Base-by-base conservation (phyloP, 2,113 vertebrate species). In the Conger conger region DNA sequence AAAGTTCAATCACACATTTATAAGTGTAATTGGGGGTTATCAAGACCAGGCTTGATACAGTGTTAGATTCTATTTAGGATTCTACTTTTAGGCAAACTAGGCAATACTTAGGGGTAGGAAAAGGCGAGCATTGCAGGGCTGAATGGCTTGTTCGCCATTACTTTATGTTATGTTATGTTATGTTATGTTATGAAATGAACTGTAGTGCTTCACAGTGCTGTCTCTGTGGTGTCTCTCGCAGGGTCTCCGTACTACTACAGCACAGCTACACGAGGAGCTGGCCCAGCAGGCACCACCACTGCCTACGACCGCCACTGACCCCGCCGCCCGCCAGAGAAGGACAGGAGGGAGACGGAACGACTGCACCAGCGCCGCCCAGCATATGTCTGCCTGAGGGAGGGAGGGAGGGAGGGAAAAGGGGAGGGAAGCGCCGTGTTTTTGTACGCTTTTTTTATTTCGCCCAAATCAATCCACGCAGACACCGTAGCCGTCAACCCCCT, bases 161-260 rank as follows among this genome's bases (percentile, higher is more conserved):
- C n/a, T n/a, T n/a, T n/a, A n/a, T n/a, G n/a, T n/a, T n/a, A n/a
- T n/a, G n/a, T n/a, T n/a, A n/a, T n/a, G n/a, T n/a, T n/a, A n/a
- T n/a, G n/a, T n/a, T n/a, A n/a, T n/a, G n/a, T n/a, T n/a, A n/a
- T n/a, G n/a, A 1, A 53, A 1, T 53, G 50, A 7, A 11, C 8
- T 53, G 50, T 53, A 53, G 40, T 42, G 37, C 33, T 42, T 84
- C 73, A 78, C 45, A 27, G 42, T 54, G 33, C 16, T 33, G 33
- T 20, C 18, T 33, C 76, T 84, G 1, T 57, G 4, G n/a, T 9
- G 23, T 42, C 92, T 79, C 16, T 54, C 33, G 37, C 83, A 99
- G 98, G 97, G 63, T 99, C 98, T 89, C 97, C 98, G 0, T 99
- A 99, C 91, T 99, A 99, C 93, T 99, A 99, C 93, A 97, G 98